Evolutionary conservation across 2,888 invertebrate species (phyloP), one percentile per base, ranked within the genome.

Genomic region (Ptychoptera albimana): DNA sequence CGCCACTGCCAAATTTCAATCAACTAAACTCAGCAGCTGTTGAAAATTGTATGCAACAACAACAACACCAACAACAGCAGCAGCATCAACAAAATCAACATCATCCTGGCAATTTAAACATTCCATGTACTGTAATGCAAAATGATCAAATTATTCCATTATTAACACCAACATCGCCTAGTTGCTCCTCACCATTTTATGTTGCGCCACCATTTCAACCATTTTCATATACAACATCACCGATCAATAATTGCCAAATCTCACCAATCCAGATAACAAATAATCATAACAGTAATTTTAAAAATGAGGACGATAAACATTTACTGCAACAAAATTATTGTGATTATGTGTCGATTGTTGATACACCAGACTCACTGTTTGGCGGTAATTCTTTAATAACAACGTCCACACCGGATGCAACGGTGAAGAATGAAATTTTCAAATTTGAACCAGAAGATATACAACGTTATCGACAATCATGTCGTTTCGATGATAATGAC

Each of bases 371-470:
- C 37, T 65, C 65, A n/a, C 57, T 60, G 40, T 63, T 60, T 43
- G 56, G 60, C 36, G 57, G 59, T 9, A 42, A 14, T 10, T 14
- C 6, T 5, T 2, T 7, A 10, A 37, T 15, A 37, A 15, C 23
- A 23, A 23, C 23, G 23, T 23, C 23, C 7, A 23, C 23, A 23
- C 23, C 16, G 34, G 43, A 47, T 13, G 41, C 39, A 11, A 40
- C 31, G 14, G 41, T 48, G 29, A 50, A 52, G 10, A 52, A 58
- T 47, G 65, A 61, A 47, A 57, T 65, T 16, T 66, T 66, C 48
- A 65, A 65, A 42, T 66, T 66, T 47, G 66, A 66, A 48, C 64
- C 65, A 9, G 66, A 66, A 52, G 65, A 64, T 31, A 65, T 66
- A 45, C 63, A 65, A 9, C 57, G 62, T 1, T 52, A 64, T 10